These are phyloP conservation scores for Aramus guarauna DNA, from an alignment of 2,113 vertebrate genomes.

Conservation along the genomic window DNA sequence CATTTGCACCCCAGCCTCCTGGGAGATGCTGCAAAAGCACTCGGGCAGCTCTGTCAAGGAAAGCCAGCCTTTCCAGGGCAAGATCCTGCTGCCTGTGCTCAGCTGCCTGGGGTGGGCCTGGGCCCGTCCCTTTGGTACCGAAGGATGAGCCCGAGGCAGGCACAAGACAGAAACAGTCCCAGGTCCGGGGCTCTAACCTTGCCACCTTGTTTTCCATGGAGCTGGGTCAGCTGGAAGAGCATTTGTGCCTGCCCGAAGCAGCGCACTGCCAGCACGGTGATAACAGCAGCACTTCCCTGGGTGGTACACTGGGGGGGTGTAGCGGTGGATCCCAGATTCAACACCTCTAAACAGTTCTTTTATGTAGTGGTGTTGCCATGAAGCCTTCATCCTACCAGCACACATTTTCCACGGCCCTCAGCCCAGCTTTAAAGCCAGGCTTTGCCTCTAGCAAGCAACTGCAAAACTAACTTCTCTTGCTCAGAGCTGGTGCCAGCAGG, in stretches of 20 bases:
- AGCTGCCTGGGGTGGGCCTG: neutral
- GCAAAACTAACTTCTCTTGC: neutral
- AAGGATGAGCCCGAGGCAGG: neutral
- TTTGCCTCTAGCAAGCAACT: neutral
- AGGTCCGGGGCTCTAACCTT: neutral
- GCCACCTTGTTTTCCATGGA: neutral
- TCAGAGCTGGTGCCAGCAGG: neutral
- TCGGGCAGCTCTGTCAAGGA: neutral
- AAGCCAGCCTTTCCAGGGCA: neutral
- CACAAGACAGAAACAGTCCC: neutral
- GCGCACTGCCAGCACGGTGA: rapidly evolving
- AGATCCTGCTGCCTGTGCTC: neutral
- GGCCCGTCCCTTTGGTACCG: rapidly evolving
- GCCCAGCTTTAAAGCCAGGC: neutral
- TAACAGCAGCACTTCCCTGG: neutral
- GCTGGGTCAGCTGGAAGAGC: neutral
- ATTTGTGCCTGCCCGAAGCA: neutral
- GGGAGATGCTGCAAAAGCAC: neutral
- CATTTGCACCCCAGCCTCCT: neutral
- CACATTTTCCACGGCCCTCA: neutral
- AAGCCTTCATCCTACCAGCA: neutral
- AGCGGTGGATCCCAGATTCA: neutral
- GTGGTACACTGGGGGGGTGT: rapidly evolving
- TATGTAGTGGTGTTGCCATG: neutral
- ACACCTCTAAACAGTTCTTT: neutral